Evolutionary conservation across 2,113 vertebrate species (phyloP).

Genomic region (Ibidorhyncha struthersii): DNA sequence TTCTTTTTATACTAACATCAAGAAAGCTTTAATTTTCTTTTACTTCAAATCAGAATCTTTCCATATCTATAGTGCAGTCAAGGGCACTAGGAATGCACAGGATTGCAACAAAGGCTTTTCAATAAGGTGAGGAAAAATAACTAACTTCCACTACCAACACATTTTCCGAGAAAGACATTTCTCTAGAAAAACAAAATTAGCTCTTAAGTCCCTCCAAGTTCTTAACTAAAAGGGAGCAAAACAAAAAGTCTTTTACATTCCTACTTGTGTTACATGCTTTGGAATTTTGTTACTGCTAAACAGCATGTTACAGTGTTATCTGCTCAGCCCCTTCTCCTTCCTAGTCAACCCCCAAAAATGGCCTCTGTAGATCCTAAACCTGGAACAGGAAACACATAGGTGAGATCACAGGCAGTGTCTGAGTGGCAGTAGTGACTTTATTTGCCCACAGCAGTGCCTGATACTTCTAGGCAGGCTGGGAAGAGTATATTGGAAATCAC

Average conservation of each 20-base stretch:
- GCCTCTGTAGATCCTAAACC: not conserved
- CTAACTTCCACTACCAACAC: not conserved
- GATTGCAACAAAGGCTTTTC: not conserved
- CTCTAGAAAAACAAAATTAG: not conserved
- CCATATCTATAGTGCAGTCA: not conserved
- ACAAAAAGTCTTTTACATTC: not conserved
- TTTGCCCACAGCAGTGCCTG: not conserved
- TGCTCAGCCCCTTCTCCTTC: not conserved
- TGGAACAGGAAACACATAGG: not conserved
- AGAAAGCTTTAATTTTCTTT: not conserved
- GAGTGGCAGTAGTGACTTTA: not conserved
- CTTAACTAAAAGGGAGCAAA: not conserved
- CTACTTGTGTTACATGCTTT: not conserved
- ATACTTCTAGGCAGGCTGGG: not conserved
- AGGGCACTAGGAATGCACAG: not conserved
- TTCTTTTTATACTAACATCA: not conserved
- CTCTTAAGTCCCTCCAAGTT: not conserved
- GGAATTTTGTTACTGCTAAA: not conserved
- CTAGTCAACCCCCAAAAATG: not conserved
- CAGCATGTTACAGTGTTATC: not conserved
- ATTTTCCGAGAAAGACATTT: not conserved
- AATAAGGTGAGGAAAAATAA: not conserved
- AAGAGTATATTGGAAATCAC: fast-evolving
- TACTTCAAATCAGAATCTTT: not conserved
- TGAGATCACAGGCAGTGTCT: not conserved